Evolutionary conservation across 2,113 vertebrate species (phyloP).

Genomic region (Coturnix japonica): DNA sequence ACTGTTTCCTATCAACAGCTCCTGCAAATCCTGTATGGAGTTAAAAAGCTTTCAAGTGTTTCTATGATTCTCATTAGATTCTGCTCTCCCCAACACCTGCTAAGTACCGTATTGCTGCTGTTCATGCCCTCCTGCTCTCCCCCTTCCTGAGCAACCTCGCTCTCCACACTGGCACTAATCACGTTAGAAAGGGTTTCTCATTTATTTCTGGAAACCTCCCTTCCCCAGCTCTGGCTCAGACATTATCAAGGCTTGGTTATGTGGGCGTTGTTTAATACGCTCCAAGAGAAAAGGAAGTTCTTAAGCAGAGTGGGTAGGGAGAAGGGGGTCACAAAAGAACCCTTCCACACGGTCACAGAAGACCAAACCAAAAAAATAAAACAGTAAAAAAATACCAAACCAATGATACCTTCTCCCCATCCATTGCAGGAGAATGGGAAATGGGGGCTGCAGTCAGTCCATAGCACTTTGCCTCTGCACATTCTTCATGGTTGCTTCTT

Average conservation of each 20-base stretch:
- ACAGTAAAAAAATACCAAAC: neutral
- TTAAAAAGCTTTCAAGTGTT: slow-evolving; percentile 73
- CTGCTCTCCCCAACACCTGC: slow-evolving; percentile 51
- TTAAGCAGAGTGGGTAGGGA: neutral
- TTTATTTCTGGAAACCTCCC: neutral
- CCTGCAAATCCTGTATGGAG: slow-evolving; percentile 58
- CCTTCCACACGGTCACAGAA: neutral
- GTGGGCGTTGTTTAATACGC: rapidly evolving
- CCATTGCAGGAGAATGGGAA: neutral
- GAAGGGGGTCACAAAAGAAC: neutral
- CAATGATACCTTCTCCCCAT: neutral
- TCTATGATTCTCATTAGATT: slow-evolving; percentile 66
- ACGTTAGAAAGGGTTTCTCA: neutral
- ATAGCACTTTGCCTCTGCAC: neutral
- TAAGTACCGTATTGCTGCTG: slow-evolving; percentile 34
- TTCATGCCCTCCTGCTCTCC: neutral
- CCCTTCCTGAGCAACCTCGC: rapidly evolving
- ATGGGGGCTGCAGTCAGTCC: neutral
- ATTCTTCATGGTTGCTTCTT: neutral
- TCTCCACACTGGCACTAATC: neutral
- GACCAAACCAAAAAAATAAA: neutral
- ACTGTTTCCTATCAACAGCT: slow-evolving; percentile 67
- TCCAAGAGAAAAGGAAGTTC: neutral
- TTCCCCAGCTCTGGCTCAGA: neutral
- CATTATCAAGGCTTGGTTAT: neutral